Percentiles rank a stretch among this genome's conserved stretches.
These are phyloP conservation scores for Eupithecia exiguata DNA, from an alignment of 2,888 invertebrate genomes.

Conservation along the genomic window DNA sequence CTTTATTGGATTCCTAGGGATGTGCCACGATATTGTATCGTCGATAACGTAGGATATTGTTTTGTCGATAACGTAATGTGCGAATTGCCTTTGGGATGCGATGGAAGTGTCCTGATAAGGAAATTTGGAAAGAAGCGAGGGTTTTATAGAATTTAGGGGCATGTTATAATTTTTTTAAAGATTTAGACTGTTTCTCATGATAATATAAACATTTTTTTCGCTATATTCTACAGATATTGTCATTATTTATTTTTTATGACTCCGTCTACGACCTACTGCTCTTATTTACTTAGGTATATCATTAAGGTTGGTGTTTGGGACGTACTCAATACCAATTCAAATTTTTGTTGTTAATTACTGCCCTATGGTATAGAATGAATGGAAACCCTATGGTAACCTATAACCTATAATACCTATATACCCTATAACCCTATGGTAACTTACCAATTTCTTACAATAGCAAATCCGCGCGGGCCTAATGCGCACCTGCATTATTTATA, in stretches of 20 bases:
- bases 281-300: no score
- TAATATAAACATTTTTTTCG: neutral
- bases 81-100: conserved; percentile 17
- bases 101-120: conserved; percentile 21
- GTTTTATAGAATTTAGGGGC: neutral
- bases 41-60: conserved; percentile 24
- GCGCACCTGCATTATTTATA: neutral
- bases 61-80: conserved; percentile 32
- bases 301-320: no score
- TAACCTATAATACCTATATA: no score
- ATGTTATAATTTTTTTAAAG: neutral
- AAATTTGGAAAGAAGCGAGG: conserved; percentile 5
- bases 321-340: no score
- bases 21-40: conserved; percentile 27
- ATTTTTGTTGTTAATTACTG: no score
- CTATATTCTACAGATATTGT: neutral
- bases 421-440: neutral
- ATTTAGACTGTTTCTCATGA: neutral
- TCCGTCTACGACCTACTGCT: no score
- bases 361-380: no score
- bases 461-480: neutral
- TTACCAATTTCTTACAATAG: neutral
- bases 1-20: conserved; percentile 56
- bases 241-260: neutral
- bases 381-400: no score